Evolutionary conservation across 2,113 vertebrate genomes (phyloP).

Genomic region (Rhea americana): DNA sequence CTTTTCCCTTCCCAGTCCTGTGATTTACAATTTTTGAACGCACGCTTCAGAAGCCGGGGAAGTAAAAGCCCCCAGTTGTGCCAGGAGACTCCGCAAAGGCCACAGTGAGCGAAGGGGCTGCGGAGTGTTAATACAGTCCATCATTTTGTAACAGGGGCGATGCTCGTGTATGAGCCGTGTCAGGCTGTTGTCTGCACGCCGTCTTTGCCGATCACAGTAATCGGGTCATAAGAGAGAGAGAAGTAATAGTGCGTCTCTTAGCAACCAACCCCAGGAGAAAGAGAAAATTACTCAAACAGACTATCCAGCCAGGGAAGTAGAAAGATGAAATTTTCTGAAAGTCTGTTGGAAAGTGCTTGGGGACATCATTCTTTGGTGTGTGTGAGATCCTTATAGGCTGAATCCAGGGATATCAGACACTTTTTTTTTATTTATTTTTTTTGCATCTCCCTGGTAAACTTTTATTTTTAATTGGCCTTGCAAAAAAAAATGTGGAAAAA

Average conservation of each 20-base stretch:
- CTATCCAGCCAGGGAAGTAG: slow-evolving; percentile 70
- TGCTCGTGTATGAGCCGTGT: slow-evolving; percentile 49
- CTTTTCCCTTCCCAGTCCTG: slow-evolving; percentile 49
- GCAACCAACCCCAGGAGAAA: slow-evolving; percentile 80
- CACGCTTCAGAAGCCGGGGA: slow-evolving; percentile 25
- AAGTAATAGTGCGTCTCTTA: slow-evolving; percentile 79
- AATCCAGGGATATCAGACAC: background rate
- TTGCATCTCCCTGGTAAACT: slow-evolving; percentile 16
- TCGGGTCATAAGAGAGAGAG: slow-evolving; percentile 79
- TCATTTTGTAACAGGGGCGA: slow-evolving; percentile 53
- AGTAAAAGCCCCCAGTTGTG: slow-evolving; percentile 55
- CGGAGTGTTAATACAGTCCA: slow-evolving; percentile 62
- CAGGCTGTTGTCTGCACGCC: slow-evolving; percentile 67
- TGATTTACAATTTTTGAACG: slow-evolving; percentile 48
- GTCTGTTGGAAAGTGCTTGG: slow-evolving; percentile 67
- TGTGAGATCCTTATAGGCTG: slow-evolving; percentile 43
- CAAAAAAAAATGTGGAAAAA: background rate
- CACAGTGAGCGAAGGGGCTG: background rate
- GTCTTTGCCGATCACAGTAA: slow-evolving; percentile 77
- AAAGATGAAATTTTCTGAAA: slow-evolving; percentile 73
- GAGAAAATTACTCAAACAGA: slow-evolving; percentile 76
- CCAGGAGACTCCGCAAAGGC: slow-evolving; percentile 57
- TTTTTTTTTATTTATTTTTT: background rate
- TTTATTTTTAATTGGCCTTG: slow-evolving; percentile 33
- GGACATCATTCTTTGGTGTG: slow-evolving; percentile 48